These are phyloP conservation scores for Jaculus jaculus DNA, from an alignment of 2,113 vertebrate species.

Conservation along the genomic window DNA sequence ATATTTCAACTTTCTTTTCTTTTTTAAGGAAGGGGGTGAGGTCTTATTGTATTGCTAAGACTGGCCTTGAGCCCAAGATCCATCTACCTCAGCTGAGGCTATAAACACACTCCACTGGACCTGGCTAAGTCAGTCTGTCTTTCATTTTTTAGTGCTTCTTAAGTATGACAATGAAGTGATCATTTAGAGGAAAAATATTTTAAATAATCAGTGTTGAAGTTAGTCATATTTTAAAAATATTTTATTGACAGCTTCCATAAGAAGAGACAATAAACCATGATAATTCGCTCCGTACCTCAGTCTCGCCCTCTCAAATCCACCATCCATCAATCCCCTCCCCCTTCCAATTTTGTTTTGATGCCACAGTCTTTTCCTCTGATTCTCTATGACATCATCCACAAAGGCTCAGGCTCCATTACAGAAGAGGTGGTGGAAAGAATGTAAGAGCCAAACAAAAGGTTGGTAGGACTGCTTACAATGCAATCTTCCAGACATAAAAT, in stretches of 20 bases:
- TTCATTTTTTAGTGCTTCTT: not conserved
- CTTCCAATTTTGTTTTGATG: no score
- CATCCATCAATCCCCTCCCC: no score
- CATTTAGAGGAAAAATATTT: slow-evolving; percentile 40
- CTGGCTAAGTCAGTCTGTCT: not conserved
- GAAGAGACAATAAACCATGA: no score
- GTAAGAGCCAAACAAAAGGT: no score
- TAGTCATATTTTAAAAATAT: slow-evolving; percentile 29
- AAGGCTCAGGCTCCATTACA: no score
- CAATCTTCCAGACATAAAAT: no score
- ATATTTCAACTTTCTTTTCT: not conserved
- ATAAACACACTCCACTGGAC: not conserved
- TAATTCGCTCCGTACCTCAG: no score
- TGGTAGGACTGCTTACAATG: no score
- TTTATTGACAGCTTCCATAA: not conserved
- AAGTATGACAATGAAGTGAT: slow-evolving; percentile 33
- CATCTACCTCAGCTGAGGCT: not conserved
- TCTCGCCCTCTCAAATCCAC: no score
- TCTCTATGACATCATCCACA: no score
- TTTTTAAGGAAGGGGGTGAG: not conserved
- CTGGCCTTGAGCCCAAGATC: not conserved
- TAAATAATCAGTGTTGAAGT: not conserved
- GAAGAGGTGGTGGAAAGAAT: no score
- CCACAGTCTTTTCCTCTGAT: no score
- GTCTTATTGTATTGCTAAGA: not conserved